Base-by-base conservation (phyloP, 2,797 vertebrate genomes). In the Chloroceryle inda region DNA sequence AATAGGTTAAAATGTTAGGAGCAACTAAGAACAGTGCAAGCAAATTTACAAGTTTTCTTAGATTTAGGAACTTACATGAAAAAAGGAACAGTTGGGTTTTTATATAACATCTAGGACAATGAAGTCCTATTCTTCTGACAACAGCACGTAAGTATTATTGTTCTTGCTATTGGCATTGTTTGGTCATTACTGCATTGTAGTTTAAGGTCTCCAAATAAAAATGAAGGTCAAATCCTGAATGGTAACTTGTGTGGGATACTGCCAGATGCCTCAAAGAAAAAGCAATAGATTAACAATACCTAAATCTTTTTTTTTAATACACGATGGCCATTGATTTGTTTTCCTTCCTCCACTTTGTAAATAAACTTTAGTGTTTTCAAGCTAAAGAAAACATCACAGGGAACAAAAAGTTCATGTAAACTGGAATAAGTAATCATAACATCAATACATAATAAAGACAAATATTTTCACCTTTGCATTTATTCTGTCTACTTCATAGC, bases 401-500 rank as follows among this genome's bases (percentile, higher is more conserved):
- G 45, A 80, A 85, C 17, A 91, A 75, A 66, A 73, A 14, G 12
- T 56, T 79, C 14, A 71, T 35, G 42, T 49, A 58, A 66, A 88
- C 11, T 27, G 16, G 42, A 67, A 74, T 56, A 69, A 71, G 76
- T 68, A 71, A 79, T 55, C 42, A 13, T 44, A 72, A 40, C 6
- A 38, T 12, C 72, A 75, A 63, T 26, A 59, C 2, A 21, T 59
- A 95, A 82, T 52, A 47, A 86, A 89, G 29, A 73, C 27, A 77
- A 35, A 50, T 50, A 49, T 56, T 92, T 94, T 97, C 97, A 99
- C 99, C 98, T 98, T 98, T 74, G 96, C 95, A 85, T 92, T 91
- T 87, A 98, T 97, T 96, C 92, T 98, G 80, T 97, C 92, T 94
- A 94, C 89, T 74, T 98, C 97, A 44, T 98, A 99, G 5, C 98